A percentile compares a stretch with the other conserved stretches of the same genome.
phyloP scores from a whole-genome alignment of 2,113 vertebrate genomes.

The Gallinago media region DNA sequence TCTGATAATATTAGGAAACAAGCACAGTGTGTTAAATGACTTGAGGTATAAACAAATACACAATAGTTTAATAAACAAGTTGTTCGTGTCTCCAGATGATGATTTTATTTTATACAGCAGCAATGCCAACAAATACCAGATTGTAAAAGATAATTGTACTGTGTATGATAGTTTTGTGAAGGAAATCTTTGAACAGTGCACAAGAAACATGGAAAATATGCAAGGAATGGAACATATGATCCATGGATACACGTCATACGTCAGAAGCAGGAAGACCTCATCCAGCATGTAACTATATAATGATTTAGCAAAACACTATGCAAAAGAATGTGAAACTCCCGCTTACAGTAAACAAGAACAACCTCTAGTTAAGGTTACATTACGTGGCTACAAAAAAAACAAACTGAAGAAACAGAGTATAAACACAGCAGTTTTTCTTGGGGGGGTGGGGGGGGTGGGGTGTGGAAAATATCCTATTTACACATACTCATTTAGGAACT shows the following conservation, averaged over 20 bases:
- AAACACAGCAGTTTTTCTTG: background rate
- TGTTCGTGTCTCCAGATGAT: background rate
- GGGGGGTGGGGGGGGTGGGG: no score
- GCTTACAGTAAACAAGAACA: constrained; percentile 22
- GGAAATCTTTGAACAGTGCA: background rate
- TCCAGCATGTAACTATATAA: background rate
- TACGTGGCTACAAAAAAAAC: background rate
- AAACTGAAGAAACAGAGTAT: background rate
- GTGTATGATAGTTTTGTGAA: background rate
- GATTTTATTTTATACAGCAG: background rate
- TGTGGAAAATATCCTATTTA: background rate
- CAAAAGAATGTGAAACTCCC: background rate
- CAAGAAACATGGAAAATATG: constrained; percentile 43
- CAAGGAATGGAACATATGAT: constrained; percentile 31
- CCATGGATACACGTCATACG: background rate
- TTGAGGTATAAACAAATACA: background rate
- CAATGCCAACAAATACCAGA: background rate
- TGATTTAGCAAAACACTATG: background rate
- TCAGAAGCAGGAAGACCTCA: constrained; percentile 3
- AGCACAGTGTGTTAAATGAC: background rate
- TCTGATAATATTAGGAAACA: background rate
- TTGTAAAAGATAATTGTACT: background rate
- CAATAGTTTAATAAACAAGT: background rate
- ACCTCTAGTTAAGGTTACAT: background rate
- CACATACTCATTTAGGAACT: background rate